Percentiles rank a stretch among this genome's conserved stretches.
Conservation (phyloP, 2,113 vertebrate species). For the Saccopteryx leptura region DNA sequence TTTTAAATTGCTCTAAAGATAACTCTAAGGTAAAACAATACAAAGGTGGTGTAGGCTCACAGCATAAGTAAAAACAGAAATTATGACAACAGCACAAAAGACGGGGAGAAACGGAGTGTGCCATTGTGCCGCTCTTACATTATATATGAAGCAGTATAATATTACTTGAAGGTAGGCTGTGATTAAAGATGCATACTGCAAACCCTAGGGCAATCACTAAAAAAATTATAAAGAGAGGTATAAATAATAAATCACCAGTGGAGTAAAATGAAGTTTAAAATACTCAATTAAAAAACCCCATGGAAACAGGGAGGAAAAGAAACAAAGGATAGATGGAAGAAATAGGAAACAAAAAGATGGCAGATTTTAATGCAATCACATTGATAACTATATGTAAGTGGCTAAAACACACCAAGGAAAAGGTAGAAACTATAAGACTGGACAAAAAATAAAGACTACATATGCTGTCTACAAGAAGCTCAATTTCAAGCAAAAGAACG, state of each 20-base stretch:
- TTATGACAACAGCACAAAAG: neutral
- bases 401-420: neutral
- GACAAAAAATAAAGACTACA: neutral
- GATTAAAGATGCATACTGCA: neutral
- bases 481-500: neutral
- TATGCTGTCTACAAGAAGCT: neutral
- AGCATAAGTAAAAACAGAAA: neutral
- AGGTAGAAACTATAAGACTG: neutral
- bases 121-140: neutral
- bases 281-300: neutral
- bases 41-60: neutral
- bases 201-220: neutral
- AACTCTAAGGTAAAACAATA: neutral
- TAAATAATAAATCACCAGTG: neutral
- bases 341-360: neutral
- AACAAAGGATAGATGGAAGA: neutral
- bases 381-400: neutral
- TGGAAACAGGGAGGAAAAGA: neutral
- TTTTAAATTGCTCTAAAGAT: neutral
- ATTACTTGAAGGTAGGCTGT: neutral
- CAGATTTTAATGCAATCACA: neutral
- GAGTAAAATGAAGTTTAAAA: neutral
- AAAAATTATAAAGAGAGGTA: neutral
- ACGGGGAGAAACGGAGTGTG: rapidly evolving
- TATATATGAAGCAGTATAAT: neutral